A percentile compares a stretch with the other conserved stretches of the same genome.
Evolutionary conservation across 2,113 vertebrate genomes (phyloP).

Genomic region (Chitala chitala): DNA sequence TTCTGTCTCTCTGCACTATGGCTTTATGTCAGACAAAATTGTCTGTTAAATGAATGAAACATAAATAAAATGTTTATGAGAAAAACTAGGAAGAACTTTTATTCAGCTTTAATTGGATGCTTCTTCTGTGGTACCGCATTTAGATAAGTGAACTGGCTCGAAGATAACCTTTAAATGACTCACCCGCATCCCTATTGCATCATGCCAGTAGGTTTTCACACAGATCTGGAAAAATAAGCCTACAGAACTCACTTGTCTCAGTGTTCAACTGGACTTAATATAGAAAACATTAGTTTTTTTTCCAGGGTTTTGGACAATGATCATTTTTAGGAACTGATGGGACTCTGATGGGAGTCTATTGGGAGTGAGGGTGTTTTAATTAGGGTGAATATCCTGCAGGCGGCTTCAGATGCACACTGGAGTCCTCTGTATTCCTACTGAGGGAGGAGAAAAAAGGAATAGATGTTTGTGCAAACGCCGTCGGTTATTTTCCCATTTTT

Average conservation of each 20-base stretch:
- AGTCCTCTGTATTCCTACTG: conserved; percentile 12
- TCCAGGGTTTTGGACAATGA: not conserved
- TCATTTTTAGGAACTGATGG: conserved; percentile 33
- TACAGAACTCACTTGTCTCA: not conserved
- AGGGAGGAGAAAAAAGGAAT: conserved; percentile 10
- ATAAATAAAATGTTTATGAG: too few species aligned
- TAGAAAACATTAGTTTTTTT: conserved; percentile 48
- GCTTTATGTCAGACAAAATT: too few species aligned
- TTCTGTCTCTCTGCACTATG: too few species aligned
- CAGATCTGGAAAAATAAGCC: not conserved
- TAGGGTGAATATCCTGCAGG: conserved; percentile 52
- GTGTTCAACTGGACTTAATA: conserved; percentile 37
- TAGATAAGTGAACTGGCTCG: too few species aligned
- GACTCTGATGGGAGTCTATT: conserved; percentile 60
- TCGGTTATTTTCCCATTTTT: conserved; percentile 52
- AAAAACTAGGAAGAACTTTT: too few species aligned
- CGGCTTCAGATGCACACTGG: not conserved
- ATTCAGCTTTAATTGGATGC: too few species aligned
- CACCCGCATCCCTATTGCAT: too few species aligned
- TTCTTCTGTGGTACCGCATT: too few species aligned
- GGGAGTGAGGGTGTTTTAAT: conserved; percentile 63
- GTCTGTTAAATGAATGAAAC: too few species aligned
- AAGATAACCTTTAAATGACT: too few species aligned
- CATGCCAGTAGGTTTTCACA: too few species aligned
- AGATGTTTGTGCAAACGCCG: conserved; percentile 51